These are phyloP conservation scores for Neoscelio sp. DNA, from an alignment of 2,888 invertebrate species.

Conservation along the genomic window DNA sequence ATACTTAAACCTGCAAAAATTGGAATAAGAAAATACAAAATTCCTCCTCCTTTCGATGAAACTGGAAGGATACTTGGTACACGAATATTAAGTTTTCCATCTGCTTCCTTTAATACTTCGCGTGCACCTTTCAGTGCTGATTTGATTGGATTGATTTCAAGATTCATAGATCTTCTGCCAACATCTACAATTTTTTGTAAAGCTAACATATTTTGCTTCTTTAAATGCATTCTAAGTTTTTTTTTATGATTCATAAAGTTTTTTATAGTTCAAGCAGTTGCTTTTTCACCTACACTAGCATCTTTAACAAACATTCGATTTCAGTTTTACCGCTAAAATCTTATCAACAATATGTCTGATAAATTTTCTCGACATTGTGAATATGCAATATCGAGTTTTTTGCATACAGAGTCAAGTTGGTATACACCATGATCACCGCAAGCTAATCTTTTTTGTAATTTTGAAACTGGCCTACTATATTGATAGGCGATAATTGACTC, in stretches of 20 bases:
- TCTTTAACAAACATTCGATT: conserved; percentile 73
- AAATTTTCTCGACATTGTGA: conserved; percentile 9
- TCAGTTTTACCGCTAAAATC: conserved; percentile 75
- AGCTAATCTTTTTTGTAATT: conserved; percentile 67
- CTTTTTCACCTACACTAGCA: conserved; percentile 47
- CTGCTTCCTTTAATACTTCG: conserved; percentile 15
- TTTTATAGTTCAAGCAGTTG: conserved; percentile 29
- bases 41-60: too few relatives aligned
- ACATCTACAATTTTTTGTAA: conserved; percentile 4
- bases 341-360: conserved; percentile 72
- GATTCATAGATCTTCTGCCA: not conserved
- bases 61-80: too few relatives aligned
- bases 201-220: not conserved
- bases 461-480: conserved; percentile 1
- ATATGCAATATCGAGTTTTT: conserved; percentile 50
- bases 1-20: conserved; percentile 71
- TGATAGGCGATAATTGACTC: too few relatives aligned
- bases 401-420: conserved; percentile 32
- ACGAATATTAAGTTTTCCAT: conserved; percentile 12
- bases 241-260: conserved; percentile 37
- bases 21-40: conserved; percentile 69
- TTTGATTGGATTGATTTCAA: not conserved
- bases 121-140: conserved; percentile 12
- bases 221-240: conserved; percentile 48
- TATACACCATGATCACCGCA: conserved; percentile 56